These are phyloP conservation scores for Macrochelys suwanniensis DNA, from an alignment of 2,797 vertebrate species.

Conservation along the genomic window DNA sequence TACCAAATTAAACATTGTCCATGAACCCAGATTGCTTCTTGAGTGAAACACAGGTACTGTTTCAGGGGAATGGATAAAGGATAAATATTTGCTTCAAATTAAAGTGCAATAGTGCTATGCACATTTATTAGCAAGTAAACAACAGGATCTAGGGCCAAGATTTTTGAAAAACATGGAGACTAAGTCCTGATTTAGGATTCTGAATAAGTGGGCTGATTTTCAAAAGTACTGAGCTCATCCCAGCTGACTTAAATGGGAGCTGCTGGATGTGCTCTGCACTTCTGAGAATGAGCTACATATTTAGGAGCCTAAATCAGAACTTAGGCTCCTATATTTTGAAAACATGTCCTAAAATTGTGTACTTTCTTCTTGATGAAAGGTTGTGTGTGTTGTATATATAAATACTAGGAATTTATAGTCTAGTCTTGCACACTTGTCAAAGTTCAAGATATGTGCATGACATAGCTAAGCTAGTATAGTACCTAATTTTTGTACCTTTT, in stretches of 20 bases:
- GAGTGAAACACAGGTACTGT: background rate
- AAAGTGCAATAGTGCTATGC: background rate
- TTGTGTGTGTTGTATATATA: rapidly evolving
- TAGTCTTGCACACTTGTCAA: background rate
- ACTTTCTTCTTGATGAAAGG: background rate
- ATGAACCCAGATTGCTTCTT: background rate
- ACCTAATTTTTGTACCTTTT: rapidly evolving
- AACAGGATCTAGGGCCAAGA: background rate
- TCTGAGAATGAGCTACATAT: background rate
- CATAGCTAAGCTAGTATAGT: background rate
- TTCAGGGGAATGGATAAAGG: background rate
- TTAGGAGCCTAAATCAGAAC: background rate
- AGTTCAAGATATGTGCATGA: background rate
- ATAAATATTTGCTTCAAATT: background rate
- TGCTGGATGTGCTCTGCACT: background rate
- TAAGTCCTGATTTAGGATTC: background rate
- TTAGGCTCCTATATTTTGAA: background rate
- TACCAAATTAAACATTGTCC: background rate
- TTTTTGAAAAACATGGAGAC: background rate
- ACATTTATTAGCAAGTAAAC: background rate
- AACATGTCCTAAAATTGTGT: background rate
- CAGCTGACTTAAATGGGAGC: background rate
- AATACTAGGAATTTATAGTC: background rate
- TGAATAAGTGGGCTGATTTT: background rate
- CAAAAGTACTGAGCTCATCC: background rate